Percentiles rank a stretch among this genome's conserved stretches.
Evolutionary conservation across 1,140 invertebrate species (phyloP).

Genomic region (Calephelis virginiensis): DNA sequence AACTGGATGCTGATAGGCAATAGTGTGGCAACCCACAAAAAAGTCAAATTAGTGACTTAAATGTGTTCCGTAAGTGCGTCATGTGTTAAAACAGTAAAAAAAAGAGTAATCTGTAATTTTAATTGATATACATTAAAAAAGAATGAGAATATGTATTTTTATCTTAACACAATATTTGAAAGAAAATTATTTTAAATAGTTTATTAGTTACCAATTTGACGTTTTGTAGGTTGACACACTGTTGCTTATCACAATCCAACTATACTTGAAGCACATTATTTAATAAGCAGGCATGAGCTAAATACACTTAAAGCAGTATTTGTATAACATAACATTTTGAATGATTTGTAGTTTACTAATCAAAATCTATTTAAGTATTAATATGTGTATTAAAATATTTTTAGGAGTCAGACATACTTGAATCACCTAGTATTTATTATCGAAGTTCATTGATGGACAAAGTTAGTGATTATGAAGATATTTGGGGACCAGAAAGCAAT

Average conservation of each 20-base stretch:
- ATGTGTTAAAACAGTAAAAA: no score
- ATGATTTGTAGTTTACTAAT: not conserved
- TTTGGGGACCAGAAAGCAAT: slow-evolving; percentile 88
- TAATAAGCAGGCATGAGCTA: slow-evolving; percentile 8
- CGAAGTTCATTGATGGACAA: slow-evolving; percentile 93
- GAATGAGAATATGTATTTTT: no score
- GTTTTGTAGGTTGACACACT: no score
- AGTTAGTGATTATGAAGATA: slow-evolving; percentile 96
- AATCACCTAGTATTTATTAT: slow-evolving; percentile 90
- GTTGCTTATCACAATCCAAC: not conserved
- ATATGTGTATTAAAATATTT: slow-evolving; percentile 52
- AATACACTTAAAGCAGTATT: slow-evolving; percentile 9
- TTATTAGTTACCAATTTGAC: no score
- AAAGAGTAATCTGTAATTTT: no score
- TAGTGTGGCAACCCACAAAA: no score
- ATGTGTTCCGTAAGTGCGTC: no score
- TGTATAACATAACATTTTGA: not conserved
- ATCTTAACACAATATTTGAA: not conserved
- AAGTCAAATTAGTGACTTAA: no score
- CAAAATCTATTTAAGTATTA: not conserved
- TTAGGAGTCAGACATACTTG: slow-evolving; percentile 90
- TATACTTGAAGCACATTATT: not conserved
- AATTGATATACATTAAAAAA: no score
- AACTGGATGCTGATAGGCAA: no score
- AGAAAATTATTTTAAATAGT: not conserved